phyloP scores from a whole-genome alignment of 2,113 vertebrate genomes.

The Mus spicilegus region DNA sequence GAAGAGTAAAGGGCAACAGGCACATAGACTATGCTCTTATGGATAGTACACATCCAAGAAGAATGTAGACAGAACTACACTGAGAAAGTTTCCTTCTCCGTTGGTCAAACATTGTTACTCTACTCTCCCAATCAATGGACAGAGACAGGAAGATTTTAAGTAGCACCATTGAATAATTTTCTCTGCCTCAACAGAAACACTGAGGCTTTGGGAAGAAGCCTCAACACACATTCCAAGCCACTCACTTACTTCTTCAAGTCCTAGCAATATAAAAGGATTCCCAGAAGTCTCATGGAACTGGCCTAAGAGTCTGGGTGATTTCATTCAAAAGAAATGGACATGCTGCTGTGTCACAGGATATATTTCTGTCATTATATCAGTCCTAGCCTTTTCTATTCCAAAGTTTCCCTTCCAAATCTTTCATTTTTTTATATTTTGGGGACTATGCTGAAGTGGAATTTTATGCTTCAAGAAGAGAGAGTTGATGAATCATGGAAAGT shows the following conservation, averaged over 20 bases:
- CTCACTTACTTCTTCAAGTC: not conserved
- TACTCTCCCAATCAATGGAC: not conserved
- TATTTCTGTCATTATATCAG: conserved; percentile 5
- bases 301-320: too few species aligned
- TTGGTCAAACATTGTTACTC: not conserved
- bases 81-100: not conserved
- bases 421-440: conserved; percentile 30
- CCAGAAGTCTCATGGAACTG: not conserved
- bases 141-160: not conserved
- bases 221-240: not conserved
- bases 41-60: not conserved
- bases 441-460: conserved; percentile 52
- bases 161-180: not conserved
- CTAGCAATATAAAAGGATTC: not conserved
- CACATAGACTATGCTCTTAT: not conserved
- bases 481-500: conserved; percentile 81
- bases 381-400: conserved; percentile 1
- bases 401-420: conserved; percentile 65
- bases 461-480: conserved; percentile 76
- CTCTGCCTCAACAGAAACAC: not conserved
- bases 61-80: not conserved
- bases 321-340: not conserved
- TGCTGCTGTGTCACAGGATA: not conserved
- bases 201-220: not conserved
- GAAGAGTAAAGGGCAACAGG: not conserved